A percentile compares a stretch with the other conserved stretches of the same genome.
Conservation (phyloP, 2,797 vertebrate species). For the Lycodopsis pacificus region DNA sequence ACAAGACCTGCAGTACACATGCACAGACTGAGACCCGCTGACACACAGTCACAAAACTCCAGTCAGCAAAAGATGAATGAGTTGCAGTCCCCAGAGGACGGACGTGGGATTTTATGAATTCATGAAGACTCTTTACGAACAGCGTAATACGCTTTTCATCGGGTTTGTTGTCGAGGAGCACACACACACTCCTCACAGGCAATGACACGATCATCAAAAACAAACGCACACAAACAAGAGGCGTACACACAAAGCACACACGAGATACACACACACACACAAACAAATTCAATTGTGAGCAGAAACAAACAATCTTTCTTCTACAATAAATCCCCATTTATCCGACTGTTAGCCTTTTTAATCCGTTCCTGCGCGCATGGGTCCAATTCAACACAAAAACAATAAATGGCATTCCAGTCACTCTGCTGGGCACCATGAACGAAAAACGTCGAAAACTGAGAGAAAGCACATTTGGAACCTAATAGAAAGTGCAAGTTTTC, state of each 20-base stretch:
- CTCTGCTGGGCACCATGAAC: conserved; percentile 3
- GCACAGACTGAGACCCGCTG: neutral
- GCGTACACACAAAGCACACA: neutral
- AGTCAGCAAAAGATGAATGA: conserved; percentile 45
- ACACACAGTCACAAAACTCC: conserved; percentile 17
- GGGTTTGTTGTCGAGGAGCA: neutral
- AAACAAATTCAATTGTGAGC: neutral
- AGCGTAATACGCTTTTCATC: neutral
- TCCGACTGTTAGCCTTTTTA: neutral
- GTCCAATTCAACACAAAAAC: conserved; percentile 29
- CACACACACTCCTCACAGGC: neutral
- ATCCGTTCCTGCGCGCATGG: conserved; percentile 20
- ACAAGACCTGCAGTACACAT: neutral
- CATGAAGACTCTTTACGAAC: conserved; percentile 8
- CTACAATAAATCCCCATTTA: neutral
- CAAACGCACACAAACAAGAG: neutral
- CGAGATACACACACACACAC: neutral
- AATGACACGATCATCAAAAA: neutral
- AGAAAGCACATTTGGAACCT: neutral
- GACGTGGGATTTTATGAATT: conserved; percentile 34
- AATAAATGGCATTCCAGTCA: conserved; percentile 19
- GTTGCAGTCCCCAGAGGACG: conserved; percentile 6
- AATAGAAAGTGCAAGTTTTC: neutral
- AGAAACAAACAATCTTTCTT: neutral
- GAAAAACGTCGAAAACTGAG: neutral